These are phyloP conservation scores for Zhuqinia jingwanae DNA, from an alignment of 2,888 invertebrate genomes.

Conservation along the genomic window DNA sequence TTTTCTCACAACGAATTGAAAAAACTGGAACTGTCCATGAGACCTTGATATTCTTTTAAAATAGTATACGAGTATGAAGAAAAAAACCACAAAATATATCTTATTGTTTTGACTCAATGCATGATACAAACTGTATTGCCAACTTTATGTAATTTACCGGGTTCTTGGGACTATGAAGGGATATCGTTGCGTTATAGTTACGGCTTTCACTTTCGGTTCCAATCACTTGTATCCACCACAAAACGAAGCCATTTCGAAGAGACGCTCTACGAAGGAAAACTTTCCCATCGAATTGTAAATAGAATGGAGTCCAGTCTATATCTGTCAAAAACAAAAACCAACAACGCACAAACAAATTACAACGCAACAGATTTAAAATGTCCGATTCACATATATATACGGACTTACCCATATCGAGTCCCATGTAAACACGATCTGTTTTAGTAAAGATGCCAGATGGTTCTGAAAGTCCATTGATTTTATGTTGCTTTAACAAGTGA, in stretches of 20 bases:
- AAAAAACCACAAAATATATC: no score
- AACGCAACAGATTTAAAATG: no score
- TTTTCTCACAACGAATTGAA: background rate
- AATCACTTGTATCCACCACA: slow-evolving; percentile 42
- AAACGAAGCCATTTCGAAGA: slow-evolving; percentile 3
- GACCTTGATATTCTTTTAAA: slow-evolving; percentile 5
- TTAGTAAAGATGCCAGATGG: slow-evolving; percentile 33
- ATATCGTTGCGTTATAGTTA: slow-evolving; percentile 11
- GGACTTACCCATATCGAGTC: slow-evolving; percentile 31
- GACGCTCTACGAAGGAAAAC: slow-evolving; percentile 29
- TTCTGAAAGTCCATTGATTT: slow-evolving; percentile 6
- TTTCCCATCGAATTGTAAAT: slow-evolving; percentile 39
- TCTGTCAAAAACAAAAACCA: no score
- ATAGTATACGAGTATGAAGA: no score
- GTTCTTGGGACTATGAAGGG: background rate
- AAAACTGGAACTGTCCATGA: slow-evolving; percentile 41
- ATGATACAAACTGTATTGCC: no score
- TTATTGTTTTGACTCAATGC: no score
- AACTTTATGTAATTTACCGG: no score
- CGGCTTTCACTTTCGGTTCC: slow-evolving; percentile 6
- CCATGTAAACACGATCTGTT: slow-evolving; percentile 43
- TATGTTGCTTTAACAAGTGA: slow-evolving; percentile 6
- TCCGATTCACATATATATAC: background rate
- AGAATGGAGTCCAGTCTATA: slow-evolving; percentile 23
- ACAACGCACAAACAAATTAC: background rate